phyloP scores from a whole-genome alignment of 2,113 vertebrate genomes.

The Crotalus viridis region DNA sequence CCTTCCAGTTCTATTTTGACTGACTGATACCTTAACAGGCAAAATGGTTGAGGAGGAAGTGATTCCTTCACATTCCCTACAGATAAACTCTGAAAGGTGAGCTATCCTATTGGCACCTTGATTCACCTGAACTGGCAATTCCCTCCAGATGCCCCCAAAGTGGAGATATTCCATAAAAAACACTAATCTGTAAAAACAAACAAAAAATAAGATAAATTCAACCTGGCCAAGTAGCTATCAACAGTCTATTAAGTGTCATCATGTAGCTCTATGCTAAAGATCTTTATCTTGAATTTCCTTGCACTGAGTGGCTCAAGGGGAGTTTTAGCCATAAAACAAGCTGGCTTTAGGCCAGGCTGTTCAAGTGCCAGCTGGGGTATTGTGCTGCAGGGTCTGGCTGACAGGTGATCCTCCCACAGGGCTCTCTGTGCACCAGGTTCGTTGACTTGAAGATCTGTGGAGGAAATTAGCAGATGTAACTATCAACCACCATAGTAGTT shows the following conservation, averaged over 20 bases:
- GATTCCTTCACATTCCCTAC: not conserved
- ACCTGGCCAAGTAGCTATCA: not conserved
- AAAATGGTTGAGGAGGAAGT: not conserved
- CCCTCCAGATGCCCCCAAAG: not conserved
- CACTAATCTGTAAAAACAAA: not conserved
- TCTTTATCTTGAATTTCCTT: not conserved
- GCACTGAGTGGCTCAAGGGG: not conserved
- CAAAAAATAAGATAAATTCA: not conserved
- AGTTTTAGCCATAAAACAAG: not conserved
- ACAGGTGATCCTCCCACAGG: not conserved
- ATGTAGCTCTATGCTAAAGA: not conserved
- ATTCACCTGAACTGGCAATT: not conserved
- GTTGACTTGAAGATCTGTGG: not conserved
- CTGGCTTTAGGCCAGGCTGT: not conserved
- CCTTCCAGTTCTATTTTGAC: not conserved
- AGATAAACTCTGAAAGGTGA: not conserved
- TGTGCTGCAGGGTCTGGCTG: not conserved
- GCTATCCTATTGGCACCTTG: not conserved
- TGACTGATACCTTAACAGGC: not conserved
- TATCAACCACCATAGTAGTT: not conserved
- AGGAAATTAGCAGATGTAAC: not conserved
- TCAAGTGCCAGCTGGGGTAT: not conserved
- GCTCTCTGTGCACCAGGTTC: not conserved
- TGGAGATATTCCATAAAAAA: not conserved
- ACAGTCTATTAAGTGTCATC: not conserved